phyloP scores from a whole-genome alignment of 1,140 invertebrate genomes.

The Papilio polytes region DNA sequence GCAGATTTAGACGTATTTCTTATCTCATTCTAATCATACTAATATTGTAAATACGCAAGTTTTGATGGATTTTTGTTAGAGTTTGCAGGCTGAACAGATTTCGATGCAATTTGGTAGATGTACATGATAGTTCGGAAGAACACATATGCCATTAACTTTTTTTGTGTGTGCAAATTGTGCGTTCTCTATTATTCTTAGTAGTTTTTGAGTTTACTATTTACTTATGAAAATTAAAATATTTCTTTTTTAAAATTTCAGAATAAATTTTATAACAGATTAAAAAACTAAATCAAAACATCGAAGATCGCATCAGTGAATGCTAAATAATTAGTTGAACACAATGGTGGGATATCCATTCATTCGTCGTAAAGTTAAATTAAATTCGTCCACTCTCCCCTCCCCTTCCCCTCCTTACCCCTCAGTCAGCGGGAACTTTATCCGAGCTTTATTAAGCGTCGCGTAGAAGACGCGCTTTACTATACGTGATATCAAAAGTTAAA shows the following conservation, averaged over 20 bases:
- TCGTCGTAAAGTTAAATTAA: conserved; percentile 26
- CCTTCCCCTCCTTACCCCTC: not conserved
- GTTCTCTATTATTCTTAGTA: no score
- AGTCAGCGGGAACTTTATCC: conserved; percentile 17
- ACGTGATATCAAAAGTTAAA: not conserved
- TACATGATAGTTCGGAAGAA: no score
- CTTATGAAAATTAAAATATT: not conserved
- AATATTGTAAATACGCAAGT: no score
- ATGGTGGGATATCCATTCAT: not conserved
- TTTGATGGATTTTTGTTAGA: no score
- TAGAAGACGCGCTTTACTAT: not conserved
- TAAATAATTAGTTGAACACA: conserved; percentile 24
- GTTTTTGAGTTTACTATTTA: no score
- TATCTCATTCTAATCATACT: not conserved
- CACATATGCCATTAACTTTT: no score
- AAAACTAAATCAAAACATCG: conserved; percentile 18
- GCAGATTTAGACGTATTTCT: not conserved
- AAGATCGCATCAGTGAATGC: conserved; percentile 5
- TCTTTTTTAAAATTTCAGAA: not conserved
- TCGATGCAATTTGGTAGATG: no score
- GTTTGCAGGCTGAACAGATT: no score
- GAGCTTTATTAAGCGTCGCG: not conserved
- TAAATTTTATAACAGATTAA: not conserved
- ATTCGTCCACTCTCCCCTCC: conserved; percentile 11
- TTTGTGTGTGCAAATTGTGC: no score